Base-by-base conservation (phyloP, 2,888 invertebrate species). In the Ochropacha duplaris region DNA sequence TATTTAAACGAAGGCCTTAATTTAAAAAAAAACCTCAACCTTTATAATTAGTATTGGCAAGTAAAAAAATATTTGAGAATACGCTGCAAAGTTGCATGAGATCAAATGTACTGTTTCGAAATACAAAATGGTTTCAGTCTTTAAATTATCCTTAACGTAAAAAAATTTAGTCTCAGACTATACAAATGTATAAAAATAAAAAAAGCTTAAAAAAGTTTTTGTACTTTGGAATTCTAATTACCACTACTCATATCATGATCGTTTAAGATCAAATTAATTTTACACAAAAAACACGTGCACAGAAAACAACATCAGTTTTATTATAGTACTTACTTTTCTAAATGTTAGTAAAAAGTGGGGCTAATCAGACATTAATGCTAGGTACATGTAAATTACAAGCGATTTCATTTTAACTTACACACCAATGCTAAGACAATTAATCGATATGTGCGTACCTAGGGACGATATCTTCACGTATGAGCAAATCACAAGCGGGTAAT, bases 371-470 rank as follows among this genome's bases (percentile, higher is more conserved):
- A 52, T 34, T 22, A n/a, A 52, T 31, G 52, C 34, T 34, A 31
- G 12, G 12, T 22, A 55, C 28, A 49, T 19, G 4, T 31, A 55
- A 49, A 44, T 44, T 28, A 52, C 19, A 52, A 28, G 50, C 28
- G 28, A 36, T 34, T 56, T 26, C 51, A 56, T 50, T 56, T 51
- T 22, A 14, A 50, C 24, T 36, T 54, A 54, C 22, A 16, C n/a
- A n/a, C n/a, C n/a, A n/a, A n/a, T 16, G 51, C 51, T 12, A 51
- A 31, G 54, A 6, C 28, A 16, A 36, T 60, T 95, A 97, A 89
- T 97, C 96, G 66, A 96, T 85, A 78, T 96, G 95, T 61, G 95
- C 96, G 82, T 95, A 96, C 61, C 94, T 92, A 56, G 96, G 96
- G 58, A 96, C 96, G 65, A 97, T 93, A 76, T 96, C 94, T 67